Evolutionary conservation across 1,140 invertebrate genomes (phyloP), one percentile per base, ranked within the genome.

Genomic region (Megalopta genalis): DNA sequence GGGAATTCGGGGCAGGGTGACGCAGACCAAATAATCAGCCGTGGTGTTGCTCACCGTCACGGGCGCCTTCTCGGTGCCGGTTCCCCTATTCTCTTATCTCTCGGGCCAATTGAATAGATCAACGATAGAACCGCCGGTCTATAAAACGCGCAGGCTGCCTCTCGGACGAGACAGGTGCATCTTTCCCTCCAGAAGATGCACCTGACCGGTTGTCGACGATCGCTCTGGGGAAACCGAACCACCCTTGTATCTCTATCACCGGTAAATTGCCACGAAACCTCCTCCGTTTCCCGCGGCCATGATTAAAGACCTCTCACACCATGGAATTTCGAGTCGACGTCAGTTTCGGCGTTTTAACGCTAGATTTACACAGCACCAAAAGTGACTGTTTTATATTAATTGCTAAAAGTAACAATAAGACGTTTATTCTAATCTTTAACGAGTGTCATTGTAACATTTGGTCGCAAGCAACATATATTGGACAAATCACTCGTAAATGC

Each of bases 61-160:
- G 85, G 82, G 42, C 71, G 63, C 85, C 21, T 23, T 59, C 73
- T 83, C 68, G 1, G 10, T 46, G 16, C 14, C 27, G 46, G 72
- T 82, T 75, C 81, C 83, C 82, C 80, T 81, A 81, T 80, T 87
- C 87, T 63, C 82, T 88, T 86, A 87, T 88, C 83, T 88, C 81
- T 82, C 46, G 39, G 70, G 83, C 84, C 88, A 89, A 89, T 90
- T 90, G 88, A 83, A 90, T 89, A 89, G 88, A 88, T 89, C 72
- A 82, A 66, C 82, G 87, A 88, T 89, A 89, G 23, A 59, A 23
- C 60, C 64, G 18, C 62, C 77, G 73, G 68, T 77, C 77, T 82
- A 83, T 80, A 69, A 78, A 84, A 70, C 77, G 83, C 54, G 32
- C 75, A 73, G 63, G 71, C 54, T 83, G 70, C 75, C 25, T 23